Percentiles rank a stretch among this genome's conserved stretches.
Evolutionary conservation across 2,113 vertebrate species (phyloP).

Genomic region (Odontesthes bonariensis): DNA sequence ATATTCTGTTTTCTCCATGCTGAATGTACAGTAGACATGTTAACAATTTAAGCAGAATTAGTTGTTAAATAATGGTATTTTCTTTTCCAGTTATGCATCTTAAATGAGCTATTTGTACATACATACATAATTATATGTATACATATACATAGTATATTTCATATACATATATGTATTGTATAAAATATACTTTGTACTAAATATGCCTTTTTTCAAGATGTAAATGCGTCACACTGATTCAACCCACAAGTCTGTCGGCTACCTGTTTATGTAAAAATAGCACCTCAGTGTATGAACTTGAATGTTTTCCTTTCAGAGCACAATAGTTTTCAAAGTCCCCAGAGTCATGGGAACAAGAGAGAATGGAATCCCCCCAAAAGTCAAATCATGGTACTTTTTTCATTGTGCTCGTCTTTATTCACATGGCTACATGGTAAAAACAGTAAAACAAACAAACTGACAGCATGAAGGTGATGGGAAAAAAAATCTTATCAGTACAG

Average conservation of each 20-base stretch:
- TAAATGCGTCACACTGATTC: not conserved
- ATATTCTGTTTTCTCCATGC: not conserved
- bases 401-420: not conserved
- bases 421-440: conserved; percentile 11
- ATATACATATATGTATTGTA: not conserved
- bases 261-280: conserved; percentile 50
- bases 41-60: not conserved
- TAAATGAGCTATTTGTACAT: not conserved
- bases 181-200: too few relatives aligned
- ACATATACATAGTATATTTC: too few relatives aligned
- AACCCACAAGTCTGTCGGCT: not conserved
- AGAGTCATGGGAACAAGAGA: conserved; percentile 34
- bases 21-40: not conserved
- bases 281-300: conserved; percentile 17
- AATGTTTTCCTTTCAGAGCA: conserved; percentile 45
- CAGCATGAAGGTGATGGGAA: conserved; percentile 9
- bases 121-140: too few relatives aligned
- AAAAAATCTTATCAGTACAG: not conserved
- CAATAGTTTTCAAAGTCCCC: conserved; percentile 34
- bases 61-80: not conserved
- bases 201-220: conserved; percentile 3
- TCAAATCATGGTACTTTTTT: conserved; percentile 1
- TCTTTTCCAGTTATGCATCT: not conserved
- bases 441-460: not conserved
- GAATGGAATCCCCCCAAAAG: conserved; percentile 53